phyloP scores from a whole-genome alignment of 2,797 vertebrate species.

The Lerista edwardsae region DNA sequence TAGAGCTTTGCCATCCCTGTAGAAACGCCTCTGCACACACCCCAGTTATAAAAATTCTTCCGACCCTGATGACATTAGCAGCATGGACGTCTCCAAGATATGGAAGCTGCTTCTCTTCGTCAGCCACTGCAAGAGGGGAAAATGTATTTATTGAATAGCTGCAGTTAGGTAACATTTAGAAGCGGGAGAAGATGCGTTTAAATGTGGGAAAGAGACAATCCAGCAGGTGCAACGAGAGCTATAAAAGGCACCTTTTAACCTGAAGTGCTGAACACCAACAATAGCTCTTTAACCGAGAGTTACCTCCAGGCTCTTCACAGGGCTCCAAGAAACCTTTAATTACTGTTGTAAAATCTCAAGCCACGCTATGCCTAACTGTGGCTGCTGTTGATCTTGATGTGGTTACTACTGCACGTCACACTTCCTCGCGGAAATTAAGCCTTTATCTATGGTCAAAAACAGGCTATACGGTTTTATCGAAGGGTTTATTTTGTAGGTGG shows the following conservation, averaged over 20 bases:
- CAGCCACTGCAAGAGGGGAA: fast-evolving
- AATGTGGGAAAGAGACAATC: background rate
- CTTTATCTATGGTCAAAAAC: constrained; percentile 31
- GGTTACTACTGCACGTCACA: constrained; percentile 15
- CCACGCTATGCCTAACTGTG: constrained; percentile 2
- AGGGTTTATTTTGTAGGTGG: background rate
- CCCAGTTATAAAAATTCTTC: too few relatives aligned
- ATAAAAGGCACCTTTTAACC: constrained; percentile 26
- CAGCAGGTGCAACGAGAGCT: constrained; percentile 38
- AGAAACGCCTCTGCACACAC: too few relatives aligned
- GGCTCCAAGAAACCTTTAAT: constrained; percentile 36
- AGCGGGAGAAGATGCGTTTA: constrained; percentile 44
- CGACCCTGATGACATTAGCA: background rate
- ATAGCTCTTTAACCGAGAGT: constrained; percentile 2
- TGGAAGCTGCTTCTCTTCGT: background rate
- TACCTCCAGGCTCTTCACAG: background rate
- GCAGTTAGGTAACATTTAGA: constrained; percentile 52
- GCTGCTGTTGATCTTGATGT: constrained; percentile 38
- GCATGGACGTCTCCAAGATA: fast-evolving
- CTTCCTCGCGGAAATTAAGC: background rate
- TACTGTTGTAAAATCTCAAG: constrained; percentile 33
- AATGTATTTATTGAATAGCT: constrained; percentile 31
- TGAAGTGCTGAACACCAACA: constrained; percentile 4
- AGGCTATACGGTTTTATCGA: constrained; percentile 17
- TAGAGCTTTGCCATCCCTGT: too few relatives aligned